These are phyloP conservation scores for Potorous gilbertii DNA, from an alignment of 2,797 vertebrate species.

Conservation along the genomic window DNA sequence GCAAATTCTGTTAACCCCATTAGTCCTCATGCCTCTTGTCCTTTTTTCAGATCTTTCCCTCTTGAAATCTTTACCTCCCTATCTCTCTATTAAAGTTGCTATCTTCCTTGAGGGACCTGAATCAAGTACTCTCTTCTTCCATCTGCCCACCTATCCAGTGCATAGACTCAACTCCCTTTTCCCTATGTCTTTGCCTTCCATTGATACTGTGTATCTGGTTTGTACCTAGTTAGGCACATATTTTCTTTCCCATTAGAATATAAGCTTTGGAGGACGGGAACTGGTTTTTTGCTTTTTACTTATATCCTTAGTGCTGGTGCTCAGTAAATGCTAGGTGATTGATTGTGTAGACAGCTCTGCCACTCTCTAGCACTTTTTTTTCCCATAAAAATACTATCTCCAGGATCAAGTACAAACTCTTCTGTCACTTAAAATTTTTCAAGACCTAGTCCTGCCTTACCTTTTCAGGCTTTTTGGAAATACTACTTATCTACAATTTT, in stretches of 20 bases:
- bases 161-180: too few species aligned
- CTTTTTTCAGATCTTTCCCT: background rate
- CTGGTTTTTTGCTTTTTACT: background rate
- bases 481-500: too few species aligned
- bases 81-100: background rate
- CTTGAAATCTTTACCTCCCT: background rate
- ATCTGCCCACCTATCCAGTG: too few species aligned
- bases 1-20: background rate
- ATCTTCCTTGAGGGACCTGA: background rate
- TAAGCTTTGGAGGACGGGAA: background rate
- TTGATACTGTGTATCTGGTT: too few species aligned
- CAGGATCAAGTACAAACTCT: background rate
- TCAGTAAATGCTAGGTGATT: too few species aligned
- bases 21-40: background rate
- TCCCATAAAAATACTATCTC: background rate
- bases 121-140: too few species aligned
- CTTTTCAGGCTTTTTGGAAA: background rate
- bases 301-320: too few species aligned
- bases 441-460: background rate
- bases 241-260: background rate
- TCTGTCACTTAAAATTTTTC: too few species aligned
- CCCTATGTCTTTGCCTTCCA: too few species aligned
- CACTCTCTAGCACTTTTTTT: background rate
- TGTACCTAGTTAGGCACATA: background rate
- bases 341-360: background rate